Base-by-base conservation (phyloP, 2,888 invertebrate genomes). In the Formica aserva region DNA sequence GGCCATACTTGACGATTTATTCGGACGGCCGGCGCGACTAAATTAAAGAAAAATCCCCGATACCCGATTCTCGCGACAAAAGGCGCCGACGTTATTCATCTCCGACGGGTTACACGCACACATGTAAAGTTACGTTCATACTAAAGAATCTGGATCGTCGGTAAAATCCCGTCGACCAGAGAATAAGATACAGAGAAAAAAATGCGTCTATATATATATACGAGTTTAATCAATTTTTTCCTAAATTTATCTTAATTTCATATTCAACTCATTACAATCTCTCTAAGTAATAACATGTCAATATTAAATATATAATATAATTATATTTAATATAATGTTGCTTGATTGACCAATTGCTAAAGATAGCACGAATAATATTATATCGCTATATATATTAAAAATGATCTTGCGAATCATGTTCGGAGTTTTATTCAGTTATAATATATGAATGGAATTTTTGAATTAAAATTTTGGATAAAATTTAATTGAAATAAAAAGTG, bases 31-130 rank as follows among this genome's bases (percentile, higher is more conserved):
- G 41, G 52, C 67, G 38, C 71, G 55, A 71, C 78, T 71, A 71
- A 78, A 78, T 78, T 71, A 80, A 80, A 80, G 74, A 80, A 80
- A 80, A 80, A 74, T 80, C 22, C 45, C 29, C 71, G 45, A 69
- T 69, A 78, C 29, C 32, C 74, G 45, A 78, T 78, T 45, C 78
- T 45, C 32, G 45, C 60, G 72, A 78, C 78, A 32, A 80, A 80
- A 80, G 78, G 35, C 60, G 45, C 45, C 45, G 45, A 72, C 45
- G 60, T 74, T 80, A 80, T 72, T 80, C 74, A 60, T 72, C 35
- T 35, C 74, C 45, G 60, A 78, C 38, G 72, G 72, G 38, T 60
- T 60, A 3, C n/a, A 57, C 41, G 15, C 29, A 76, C 29, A 41
- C 72, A n/a, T 6, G 5, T 32, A 29, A 15, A 41, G 29, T 41